A percentile compares a stretch with the other conserved stretches of the same genome.
Conservation (phyloP, 2,113 vertebrate genomes). For the Sphyrna mokarran region DNA sequence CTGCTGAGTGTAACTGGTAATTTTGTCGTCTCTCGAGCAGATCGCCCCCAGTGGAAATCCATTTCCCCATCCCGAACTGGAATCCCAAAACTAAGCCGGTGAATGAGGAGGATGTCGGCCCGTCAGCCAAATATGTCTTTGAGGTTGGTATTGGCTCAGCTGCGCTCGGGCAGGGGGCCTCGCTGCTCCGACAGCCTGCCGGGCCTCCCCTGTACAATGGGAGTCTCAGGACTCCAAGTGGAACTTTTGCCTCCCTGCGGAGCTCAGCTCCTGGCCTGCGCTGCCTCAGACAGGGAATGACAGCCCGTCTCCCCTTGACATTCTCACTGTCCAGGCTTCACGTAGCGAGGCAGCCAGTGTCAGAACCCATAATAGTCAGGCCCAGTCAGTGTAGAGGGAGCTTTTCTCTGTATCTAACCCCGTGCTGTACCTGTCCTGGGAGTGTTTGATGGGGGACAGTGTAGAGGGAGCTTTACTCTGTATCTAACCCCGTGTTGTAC, state of each 20-base stretch:
- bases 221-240: background rate
- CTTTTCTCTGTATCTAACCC: no score
- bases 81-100: constrained; percentile 53
- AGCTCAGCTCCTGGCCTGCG: background rate
- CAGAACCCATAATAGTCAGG: no score
- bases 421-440: no score
- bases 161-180: no score
- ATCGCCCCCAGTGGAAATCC: constrained; percentile 42
- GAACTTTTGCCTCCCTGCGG: background rate
- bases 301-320: no score
- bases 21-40: constrained; percentile 47
- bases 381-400: background rate
- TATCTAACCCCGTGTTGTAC: no score
- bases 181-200: no score
- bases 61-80: constrained; percentile 74
- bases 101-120: constrained; percentile 69
- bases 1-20: background rate
- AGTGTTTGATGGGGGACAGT: no score
- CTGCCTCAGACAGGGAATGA: background rate
- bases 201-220: no score
- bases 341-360: background rate
- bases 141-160: constrained; percentile 59
- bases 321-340: background rate
- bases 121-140: constrained; percentile 74
- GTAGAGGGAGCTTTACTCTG: no score